Base-by-base conservation (phyloP, 2,888 invertebrate species). In the Lithophane socia region DNA sequence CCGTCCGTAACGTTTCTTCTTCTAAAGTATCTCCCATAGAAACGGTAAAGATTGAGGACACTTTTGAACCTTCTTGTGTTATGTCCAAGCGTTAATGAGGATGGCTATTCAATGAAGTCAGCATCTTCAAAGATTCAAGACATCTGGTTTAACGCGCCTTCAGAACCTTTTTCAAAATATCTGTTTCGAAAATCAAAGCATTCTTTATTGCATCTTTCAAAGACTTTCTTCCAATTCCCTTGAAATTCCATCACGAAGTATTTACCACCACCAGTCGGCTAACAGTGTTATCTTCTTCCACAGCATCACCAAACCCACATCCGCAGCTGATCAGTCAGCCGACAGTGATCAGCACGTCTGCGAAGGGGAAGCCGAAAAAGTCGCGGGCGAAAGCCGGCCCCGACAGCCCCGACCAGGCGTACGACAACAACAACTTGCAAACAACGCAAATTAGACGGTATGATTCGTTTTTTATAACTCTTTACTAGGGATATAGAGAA, bases 261-360 rank as follows among this genome's bases (percentile, higher is more conserved):
- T 5, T 4, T 37, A 0, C 5, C 5, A 37, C 37, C 37, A 37
- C 37, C 52, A 52, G 21, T 56, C 12, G 24, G n/a, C 56, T 60
- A 60, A 29, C 29, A 58, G 24, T 24, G 10, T 18, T 18, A 37
- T 21, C 21, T 44, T 54, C 49, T 71, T 37, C 76, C 73, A 68
- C 97, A 97, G 98, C 97, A 5, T 98, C 98, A 21, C 98, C 98
- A 18, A 98, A 97, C 92, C 98, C 98, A 56, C 98, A 98, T 88
- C 97, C 97, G 67, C 98, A 98, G 93, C 97, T 98, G 94, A 98
- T 98, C 85, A 98, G 98, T 87, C 98, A 98, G 92, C 98, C 98
- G 1, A 98, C 98, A 7, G 98, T 98, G 71, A 98, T 98, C 90
- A 97, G 97, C 12, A 97, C 97, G 49, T 97, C 98, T 82, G 93